phyloP scores from a whole-genome alignment of 2,113 vertebrate genomes.

The Notothenia coriiceps region DNA sequence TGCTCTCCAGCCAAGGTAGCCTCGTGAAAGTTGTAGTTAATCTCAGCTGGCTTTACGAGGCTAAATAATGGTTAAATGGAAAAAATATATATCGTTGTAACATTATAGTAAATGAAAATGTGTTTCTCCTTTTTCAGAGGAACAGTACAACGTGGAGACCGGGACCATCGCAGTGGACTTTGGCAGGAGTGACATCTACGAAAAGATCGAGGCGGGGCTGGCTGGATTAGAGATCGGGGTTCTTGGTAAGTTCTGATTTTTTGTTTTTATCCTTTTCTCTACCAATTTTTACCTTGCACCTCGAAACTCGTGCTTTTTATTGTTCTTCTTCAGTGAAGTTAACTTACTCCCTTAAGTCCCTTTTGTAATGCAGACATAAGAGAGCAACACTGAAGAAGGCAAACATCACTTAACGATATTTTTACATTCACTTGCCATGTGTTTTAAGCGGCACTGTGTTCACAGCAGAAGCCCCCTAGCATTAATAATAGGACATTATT shows the following conservation, averaged over 20 bases:
- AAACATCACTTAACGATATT: background rate
- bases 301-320: background rate
- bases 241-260: slow-evolving; percentile 85
- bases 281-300: background rate
- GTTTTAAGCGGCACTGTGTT: too few relatives aligned
- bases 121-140: slow-evolving; percentile 76
- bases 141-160: slow-evolving; percentile 90
- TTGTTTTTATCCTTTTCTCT: too few relatives aligned
- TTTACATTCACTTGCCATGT: too few relatives aligned
- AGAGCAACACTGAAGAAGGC: background rate
- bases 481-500: background rate
- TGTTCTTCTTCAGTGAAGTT: background rate
- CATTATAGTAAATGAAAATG: background rate
- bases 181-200: slow-evolving; percentile 87
- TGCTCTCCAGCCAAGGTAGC: too few relatives aligned
- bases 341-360: background rate
- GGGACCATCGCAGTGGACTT: slow-evolving; percentile 93
- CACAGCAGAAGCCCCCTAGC: too few relatives aligned
- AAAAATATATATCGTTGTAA: too few relatives aligned
- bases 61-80: too few relatives aligned
- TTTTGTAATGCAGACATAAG: background rate
- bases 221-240: slow-evolving; percentile 91
- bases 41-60: too few relatives aligned
- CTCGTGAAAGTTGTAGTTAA: too few relatives aligned
- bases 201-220: slow-evolving; percentile 86